Conservation (phyloP, 2,797 vertebrate species). For the Artibeus lituratus region DNA sequence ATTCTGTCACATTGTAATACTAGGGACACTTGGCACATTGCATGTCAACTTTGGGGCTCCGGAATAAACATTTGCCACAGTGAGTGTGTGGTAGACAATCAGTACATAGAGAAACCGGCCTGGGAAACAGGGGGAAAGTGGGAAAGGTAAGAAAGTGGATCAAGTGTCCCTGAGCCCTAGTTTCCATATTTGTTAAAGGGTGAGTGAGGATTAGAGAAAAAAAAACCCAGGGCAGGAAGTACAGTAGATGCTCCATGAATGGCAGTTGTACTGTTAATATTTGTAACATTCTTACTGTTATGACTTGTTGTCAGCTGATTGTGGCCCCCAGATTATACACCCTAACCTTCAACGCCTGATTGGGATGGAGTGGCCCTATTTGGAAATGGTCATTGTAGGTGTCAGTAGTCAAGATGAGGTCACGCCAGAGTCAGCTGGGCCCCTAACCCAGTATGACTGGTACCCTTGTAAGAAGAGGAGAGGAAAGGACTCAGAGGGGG, state of each 20-base stretch:
- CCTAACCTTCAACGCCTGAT: not conserved
- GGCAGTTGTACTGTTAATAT: fast-evolving
- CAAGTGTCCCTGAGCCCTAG: not conserved
- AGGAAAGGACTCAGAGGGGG: not conserved
- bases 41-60: not conserved
- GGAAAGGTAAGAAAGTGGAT: not conserved
- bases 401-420: not conserved
- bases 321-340: not conserved
- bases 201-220: not conserved
- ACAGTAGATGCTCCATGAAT: not conserved
- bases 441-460: not conserved
- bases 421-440: not conserved
- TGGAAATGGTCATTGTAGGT: not conserved
- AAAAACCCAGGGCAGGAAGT: fast-evolving
- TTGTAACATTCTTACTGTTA: not conserved
- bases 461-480: not conserved
- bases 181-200: not conserved
- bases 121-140: too few species aligned
- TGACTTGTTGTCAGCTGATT: too few species aligned
- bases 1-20: not conserved
- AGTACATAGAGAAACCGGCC: not conserved
- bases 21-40: not conserved
- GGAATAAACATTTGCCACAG: fast-evolving
- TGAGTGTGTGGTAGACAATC: fast-evolving
- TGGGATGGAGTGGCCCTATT: not conserved